Conservation (phyloP, 2,797 vertebrate genomes). For the Tolypeutes matacus region DNA sequence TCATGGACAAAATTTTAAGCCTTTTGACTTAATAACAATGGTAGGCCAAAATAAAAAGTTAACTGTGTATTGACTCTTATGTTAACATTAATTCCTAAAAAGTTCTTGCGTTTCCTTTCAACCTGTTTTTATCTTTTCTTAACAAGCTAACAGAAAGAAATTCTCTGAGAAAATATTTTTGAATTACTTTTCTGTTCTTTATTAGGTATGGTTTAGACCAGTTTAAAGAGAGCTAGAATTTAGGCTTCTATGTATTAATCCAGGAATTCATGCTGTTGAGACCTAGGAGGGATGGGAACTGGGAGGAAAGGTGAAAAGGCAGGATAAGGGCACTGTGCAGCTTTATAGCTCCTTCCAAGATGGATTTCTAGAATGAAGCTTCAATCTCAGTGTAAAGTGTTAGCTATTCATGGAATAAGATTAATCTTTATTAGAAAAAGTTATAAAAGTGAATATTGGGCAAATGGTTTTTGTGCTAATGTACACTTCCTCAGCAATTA, state of each 20-base stretch:
- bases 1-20: background rate
- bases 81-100: background rate
- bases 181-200: background rate
- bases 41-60: background rate
- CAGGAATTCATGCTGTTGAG: background rate
- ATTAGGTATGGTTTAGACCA: background rate
- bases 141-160: background rate
- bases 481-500: slow-evolving; percentile 6
- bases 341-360: background rate
- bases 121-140: background rate
- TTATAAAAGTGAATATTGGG: background rate
- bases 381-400: slow-evolving; percentile 14
- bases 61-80: background rate
- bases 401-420: slow-evolving; percentile 15
- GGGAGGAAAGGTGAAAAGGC: background rate
- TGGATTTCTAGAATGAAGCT: slow-evolving; percentile 37
- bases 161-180: slow-evolving; percentile 2
- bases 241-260: background rate
- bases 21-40: background rate
- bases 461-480: slow-evolving; percentile 4
- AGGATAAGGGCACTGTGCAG: background rate
- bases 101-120: background rate
- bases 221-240: background rate
- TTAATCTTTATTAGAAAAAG: slow-evolving; percentile 47
- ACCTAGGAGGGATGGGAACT: background rate